A percentile compares a stretch with the other conserved stretches of the same genome.
Evolutionary conservation across 1,140 invertebrate species (phyloP).

Genomic region (Neodiprion pinetum): DNA sequence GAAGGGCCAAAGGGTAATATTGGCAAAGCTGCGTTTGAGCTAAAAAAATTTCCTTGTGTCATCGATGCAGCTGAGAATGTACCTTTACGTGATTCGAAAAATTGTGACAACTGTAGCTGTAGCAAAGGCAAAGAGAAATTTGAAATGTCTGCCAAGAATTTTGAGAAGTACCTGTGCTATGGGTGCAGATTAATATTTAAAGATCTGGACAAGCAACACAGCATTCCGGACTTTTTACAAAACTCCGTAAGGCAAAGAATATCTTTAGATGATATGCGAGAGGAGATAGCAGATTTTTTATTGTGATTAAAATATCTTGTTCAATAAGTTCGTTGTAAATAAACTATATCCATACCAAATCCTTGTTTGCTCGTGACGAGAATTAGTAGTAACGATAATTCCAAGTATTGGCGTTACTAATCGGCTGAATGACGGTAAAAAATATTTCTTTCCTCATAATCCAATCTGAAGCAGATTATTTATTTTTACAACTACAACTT

Average conservation of each 20-base stretch:
- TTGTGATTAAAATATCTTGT: conserved; percentile 40
- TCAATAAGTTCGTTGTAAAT: conserved; percentile 23
- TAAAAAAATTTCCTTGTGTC: neutral
- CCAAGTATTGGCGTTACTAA: too few relatives aligned
- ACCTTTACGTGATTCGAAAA: neutral
- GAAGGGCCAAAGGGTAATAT: conserved; percentile 16
- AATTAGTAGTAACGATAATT: neutral
- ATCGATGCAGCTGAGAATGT: neutral
- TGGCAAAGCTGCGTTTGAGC: neutral
- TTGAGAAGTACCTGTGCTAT: conserved; percentile 48
- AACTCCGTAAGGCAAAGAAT: conserved; percentile 27
- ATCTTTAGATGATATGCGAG: conserved; percentile 39
- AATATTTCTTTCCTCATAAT: too few relatives aligned
- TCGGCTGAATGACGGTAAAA: too few relatives aligned
- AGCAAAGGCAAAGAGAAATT: conserved; percentile 22
- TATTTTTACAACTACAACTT: neutral
- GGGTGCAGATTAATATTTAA: conserved; percentile 49
- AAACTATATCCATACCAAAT: conserved; percentile 10
- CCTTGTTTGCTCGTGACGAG: neutral
- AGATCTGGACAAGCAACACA: conserved; percentile 32
- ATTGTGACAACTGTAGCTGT: conserved; percentile 16
- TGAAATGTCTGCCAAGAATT: conserved; percentile 11
- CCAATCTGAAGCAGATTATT: too few relatives aligned
- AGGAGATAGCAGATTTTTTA: conserved; percentile 47
- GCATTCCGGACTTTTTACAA: conserved; percentile 37